phyloP scores from a whole-genome alignment of 2,888 invertebrate species.

The Pemphredon lugubris region DNA sequence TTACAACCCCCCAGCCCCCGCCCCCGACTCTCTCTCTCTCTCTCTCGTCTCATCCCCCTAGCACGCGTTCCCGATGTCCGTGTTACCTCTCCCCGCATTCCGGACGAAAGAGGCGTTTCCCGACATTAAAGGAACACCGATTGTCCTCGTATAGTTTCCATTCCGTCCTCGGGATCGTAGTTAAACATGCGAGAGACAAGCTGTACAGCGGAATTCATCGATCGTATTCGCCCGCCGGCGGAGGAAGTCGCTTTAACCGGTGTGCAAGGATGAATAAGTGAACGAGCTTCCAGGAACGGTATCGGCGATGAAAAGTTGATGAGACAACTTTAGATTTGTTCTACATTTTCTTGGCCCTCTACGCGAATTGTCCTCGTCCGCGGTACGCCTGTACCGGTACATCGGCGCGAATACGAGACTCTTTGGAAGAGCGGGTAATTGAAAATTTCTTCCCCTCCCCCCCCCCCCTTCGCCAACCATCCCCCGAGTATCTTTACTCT shows the following conservation, averaged over 20 bases:
- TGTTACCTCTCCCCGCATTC: not conserved
- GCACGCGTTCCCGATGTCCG: not conserved
- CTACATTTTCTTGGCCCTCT: constrained; percentile 29
- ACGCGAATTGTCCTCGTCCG: not conserved
- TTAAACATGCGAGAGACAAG: constrained; percentile 35
- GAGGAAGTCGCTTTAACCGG: constrained; percentile 28
- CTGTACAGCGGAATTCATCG: constrained; percentile 29
- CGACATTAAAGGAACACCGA: constrained; percentile 21
- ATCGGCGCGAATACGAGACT: not conserved
- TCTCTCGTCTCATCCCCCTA: not conserved
- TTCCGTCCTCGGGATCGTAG: constrained; percentile 16
- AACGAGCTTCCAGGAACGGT: constrained; percentile 37
- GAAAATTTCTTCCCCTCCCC: constrained; percentile 30
- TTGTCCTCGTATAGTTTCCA: constrained; percentile 7
- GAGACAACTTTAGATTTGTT: constrained; percentile 54
- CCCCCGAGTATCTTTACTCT: too few relatives aligned
- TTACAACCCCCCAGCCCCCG: too few relatives aligned
- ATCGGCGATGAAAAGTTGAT: constrained; percentile 50
- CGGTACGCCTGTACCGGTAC: not conserved
- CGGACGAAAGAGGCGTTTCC: constrained; percentile 7
- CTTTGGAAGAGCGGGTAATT: constrained; percentile 23
- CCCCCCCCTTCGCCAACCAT: too few relatives aligned
- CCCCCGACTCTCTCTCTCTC: too few relatives aligned
- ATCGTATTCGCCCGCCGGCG: constrained; percentile 21
- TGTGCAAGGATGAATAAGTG: constrained; percentile 48